A percentile compares a stretch with the other conserved stretches of the same genome.
Evolutionary conservation across 2,888 invertebrate species (phyloP).

Genomic region (Pheosia tremula): DNA sequence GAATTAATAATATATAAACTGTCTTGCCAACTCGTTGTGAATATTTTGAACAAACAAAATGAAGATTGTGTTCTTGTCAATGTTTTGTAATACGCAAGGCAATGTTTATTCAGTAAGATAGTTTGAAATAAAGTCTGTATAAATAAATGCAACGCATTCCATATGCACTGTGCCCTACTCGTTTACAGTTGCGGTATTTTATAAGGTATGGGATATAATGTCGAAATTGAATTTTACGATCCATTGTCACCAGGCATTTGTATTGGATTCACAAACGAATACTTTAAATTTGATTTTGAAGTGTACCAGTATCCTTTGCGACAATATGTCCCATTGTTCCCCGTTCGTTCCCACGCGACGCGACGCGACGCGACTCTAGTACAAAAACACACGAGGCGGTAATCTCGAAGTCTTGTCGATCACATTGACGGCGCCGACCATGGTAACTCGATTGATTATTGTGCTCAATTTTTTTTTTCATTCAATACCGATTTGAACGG

Average conservation of each 20-base stretch:
- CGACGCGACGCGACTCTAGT: slow-evolving; percentile 20
- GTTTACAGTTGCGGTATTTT: background rate
- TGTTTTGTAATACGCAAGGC: background rate
- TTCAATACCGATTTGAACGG: slow-evolving; percentile 25
- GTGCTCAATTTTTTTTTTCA: slow-evolving; percentile 28
- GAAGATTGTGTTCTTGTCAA: background rate
- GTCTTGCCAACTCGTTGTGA: slow-evolving; percentile 10
- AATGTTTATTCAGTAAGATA: background rate
- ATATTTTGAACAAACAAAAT: slow-evolving; percentile 10
- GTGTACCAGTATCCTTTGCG: slow-evolving; percentile 25
- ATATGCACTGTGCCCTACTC: background rate
- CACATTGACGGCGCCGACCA: slow-evolving; percentile 43
- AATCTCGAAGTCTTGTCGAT: slow-evolving; percentile 54
- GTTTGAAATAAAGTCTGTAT: too few relatives aligned
- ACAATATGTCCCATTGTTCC: slow-evolving; percentile 41
- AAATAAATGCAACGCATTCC: too few relatives aligned
- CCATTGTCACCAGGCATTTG: background rate
- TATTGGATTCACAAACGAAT: background rate
- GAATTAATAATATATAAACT: slow-evolving; percentile 12
- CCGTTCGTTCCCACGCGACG: slow-evolving; percentile 45
- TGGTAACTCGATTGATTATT: slow-evolving; percentile 33
- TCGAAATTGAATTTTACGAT: background rate
- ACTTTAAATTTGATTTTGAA: background rate
- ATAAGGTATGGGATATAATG: background rate
- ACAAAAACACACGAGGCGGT: slow-evolving; percentile 44